These are phyloP conservation scores for Physocephala rufipes DNA, from an alignment of 2,888 invertebrate genomes.

Conservation along the genomic window DNA sequence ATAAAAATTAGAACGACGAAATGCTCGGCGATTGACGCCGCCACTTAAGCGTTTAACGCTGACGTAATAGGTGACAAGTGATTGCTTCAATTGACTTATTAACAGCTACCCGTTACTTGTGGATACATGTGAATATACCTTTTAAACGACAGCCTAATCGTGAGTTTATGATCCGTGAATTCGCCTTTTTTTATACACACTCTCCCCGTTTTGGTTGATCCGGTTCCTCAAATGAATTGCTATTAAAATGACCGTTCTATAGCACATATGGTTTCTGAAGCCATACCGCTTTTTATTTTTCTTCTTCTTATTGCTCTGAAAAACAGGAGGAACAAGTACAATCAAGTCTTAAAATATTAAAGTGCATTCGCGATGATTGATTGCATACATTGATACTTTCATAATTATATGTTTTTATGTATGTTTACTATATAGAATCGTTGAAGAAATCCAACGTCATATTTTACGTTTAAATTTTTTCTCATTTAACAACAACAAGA, in stretches of 20 bases:
- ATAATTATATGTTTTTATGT: background rate
- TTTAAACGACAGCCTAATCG: background rate
- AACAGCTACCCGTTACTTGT: background rate
- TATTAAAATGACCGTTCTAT: background rate
- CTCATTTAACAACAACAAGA: no score
- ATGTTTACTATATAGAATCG: background rate
- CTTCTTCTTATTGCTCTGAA: no score
- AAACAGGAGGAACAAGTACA: conserved; percentile 34
- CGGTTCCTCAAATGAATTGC: background rate
- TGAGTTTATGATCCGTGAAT: background rate
- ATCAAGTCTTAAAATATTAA: background rate
- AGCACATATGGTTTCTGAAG: no score
- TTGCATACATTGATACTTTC: no score
- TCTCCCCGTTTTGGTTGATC: no score
- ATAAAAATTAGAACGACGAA: no score
- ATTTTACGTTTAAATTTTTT: background rate
- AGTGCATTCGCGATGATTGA: no score
- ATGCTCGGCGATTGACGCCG: no score
- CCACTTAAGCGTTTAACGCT: background rate
- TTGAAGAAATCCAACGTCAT: background rate
- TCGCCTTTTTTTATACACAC: no score
- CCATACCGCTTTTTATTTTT: conserved; percentile 6
- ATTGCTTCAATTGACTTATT: conserved; percentile 16
- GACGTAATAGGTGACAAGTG: background rate
- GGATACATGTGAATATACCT: background rate